phyloP scores from a whole-genome alignment of 2,797 vertebrate genomes.

The Varecia variegata region DNA sequence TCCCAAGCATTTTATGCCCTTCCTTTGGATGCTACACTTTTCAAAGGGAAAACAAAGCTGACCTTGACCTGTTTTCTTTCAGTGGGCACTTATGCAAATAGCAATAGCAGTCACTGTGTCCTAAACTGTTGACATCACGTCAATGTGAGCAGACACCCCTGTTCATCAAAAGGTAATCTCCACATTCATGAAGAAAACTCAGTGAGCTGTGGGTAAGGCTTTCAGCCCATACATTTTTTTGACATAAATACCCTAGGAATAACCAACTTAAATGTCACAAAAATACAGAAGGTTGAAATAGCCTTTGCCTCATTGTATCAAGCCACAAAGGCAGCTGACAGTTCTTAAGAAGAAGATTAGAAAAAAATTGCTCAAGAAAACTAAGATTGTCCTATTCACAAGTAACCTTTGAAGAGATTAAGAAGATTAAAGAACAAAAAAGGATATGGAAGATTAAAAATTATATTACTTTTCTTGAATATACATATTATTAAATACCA shows the following conservation, averaged over 20 bases:
- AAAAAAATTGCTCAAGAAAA: slow-evolving; percentile 51
- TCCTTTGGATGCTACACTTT: neutral
- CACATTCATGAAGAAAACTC: slow-evolving; percentile 57
- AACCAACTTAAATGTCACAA: slow-evolving; percentile 46
- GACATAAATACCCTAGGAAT: neutral
- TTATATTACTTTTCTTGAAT: slow-evolving; percentile 11
- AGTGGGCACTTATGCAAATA: neutral
- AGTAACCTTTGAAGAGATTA: slow-evolving; percentile 62
- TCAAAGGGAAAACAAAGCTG: slow-evolving; percentile 34
- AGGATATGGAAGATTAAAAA: neutral
- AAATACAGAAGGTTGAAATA: slow-evolving; percentile 45
- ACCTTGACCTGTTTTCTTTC: slow-evolving; percentile 43
- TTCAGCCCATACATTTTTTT: slow-evolving; percentile 34
- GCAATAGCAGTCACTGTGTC: neutral
- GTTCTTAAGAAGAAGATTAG: slow-evolving; percentile 60
- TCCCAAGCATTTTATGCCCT: neutral
- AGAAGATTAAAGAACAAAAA: slow-evolving; percentile 36
- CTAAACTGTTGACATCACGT: slow-evolving; percentile 16
- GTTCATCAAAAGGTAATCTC: slow-evolving; percentile 55
- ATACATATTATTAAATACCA: neutral
- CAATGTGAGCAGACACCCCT: slow-evolving; percentile 20
- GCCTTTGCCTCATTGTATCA: slow-evolving; percentile 38
- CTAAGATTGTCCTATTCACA: slow-evolving; percentile 35
- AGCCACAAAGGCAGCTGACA: slow-evolving; percentile 35
- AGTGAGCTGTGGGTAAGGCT: neutral